Evolutionary conservation across 2,113 vertebrate genomes (phyloP).

Genomic region (Xenus cinereus): DNA sequence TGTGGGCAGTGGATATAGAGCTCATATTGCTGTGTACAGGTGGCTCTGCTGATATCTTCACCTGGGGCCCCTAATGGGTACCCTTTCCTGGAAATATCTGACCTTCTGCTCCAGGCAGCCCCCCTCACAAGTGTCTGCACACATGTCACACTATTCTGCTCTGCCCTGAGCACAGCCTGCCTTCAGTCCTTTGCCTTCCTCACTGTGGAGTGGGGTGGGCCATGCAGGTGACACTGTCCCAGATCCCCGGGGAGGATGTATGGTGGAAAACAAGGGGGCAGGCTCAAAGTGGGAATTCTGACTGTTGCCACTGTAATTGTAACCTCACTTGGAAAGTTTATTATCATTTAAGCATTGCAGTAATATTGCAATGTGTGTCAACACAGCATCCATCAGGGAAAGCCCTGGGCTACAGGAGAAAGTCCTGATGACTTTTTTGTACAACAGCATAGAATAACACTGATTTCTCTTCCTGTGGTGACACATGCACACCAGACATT

Average conservation of each 20-base stretch:
- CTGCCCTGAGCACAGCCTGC: background rate
- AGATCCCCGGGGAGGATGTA: background rate
- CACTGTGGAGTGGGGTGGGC: background rate
- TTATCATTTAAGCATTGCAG: background rate
- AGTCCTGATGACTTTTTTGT: background rate
- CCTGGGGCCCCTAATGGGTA: background rate
- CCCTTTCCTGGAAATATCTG: background rate
- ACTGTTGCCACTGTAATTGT: background rate
- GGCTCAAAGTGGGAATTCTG: background rate
- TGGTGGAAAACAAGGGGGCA: background rate
- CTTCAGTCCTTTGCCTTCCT: background rate
- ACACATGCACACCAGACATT: background rate
- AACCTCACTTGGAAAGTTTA: background rate
- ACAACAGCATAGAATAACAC: background rate
- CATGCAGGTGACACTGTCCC: background rate
- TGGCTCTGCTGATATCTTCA: background rate
- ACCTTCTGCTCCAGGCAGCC: background rate
- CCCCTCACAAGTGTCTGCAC: background rate
- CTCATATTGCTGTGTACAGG: fast-evolving
- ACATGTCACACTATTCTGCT: background rate
- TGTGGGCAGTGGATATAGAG: background rate
- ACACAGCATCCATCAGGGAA: background rate
- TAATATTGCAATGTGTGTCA: background rate
- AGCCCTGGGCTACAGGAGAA: background rate
- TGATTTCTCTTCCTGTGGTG: background rate